These are phyloP conservation scores for Mechanitis mazaeus DNA, from an alignment of 2,888 invertebrate species.

Conservation along the genomic window DNA sequence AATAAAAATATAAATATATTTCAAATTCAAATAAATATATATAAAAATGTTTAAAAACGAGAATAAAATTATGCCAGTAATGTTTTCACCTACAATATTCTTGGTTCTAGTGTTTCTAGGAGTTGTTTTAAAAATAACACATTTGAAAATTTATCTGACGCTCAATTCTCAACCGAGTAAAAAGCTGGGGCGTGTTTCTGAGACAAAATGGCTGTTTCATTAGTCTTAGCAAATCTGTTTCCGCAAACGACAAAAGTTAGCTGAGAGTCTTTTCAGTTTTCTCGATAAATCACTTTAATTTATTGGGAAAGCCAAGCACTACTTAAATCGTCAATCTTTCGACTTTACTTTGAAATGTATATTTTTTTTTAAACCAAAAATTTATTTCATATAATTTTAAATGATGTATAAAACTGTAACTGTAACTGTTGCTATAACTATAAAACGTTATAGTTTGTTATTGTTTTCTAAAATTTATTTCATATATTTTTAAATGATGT, in stretches of 20 bases:
- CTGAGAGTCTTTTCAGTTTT: conserved; percentile 49
- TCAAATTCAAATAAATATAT: too few relatives aligned
- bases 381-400: too few relatives aligned
- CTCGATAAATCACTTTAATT: conserved; percentile 71
- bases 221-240: conserved; percentile 56
- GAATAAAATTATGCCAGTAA: background rate
- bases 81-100: background rate
- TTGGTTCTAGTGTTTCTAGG: background rate
- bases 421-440: too few relatives aligned
- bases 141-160: conserved; percentile 17
- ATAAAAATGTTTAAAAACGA: too few relatives aligned
- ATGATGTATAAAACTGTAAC: too few relatives aligned
- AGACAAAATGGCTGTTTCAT: conserved; percentile 56
- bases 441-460: too few relatives aligned
- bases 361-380: conserved; percentile 14
- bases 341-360: conserved; percentile 56
- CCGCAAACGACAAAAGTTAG: conserved; percentile 63
- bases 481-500: too few relatives aligned
- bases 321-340: conserved; percentile 48
- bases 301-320: conserved; percentile 59
- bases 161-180: conserved; percentile 23
- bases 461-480: too few relatives aligned
- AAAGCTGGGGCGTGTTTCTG: conserved; percentile 33
- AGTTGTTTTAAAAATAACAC: conserved; percentile 3
- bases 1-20: too few relatives aligned